Evolutionary conservation across 2,888 invertebrate genomes (phyloP).

Genomic region (Pogonocherus hispidulus): DNA sequence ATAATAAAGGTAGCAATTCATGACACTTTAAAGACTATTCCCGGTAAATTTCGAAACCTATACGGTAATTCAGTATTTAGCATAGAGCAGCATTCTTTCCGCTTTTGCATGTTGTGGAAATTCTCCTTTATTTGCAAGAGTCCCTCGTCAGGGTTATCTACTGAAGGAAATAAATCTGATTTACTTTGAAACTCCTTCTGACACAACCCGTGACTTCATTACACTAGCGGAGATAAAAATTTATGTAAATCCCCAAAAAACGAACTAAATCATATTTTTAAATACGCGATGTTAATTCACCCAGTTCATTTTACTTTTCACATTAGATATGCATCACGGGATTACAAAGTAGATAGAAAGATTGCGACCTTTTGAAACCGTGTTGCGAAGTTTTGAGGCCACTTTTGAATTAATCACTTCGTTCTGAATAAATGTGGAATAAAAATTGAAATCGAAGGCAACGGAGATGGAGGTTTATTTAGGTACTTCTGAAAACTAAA

Average conservation of each 20-base stretch:
- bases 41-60: too few relatives aligned
- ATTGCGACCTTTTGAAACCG: background rate
- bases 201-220: background rate
- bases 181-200: background rate
- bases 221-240: slow-evolving; percentile 2
- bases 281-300: slow-evolving; percentile 9
- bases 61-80: too few relatives aligned
- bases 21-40: too few relatives aligned
- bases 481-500: too few relatives aligned
- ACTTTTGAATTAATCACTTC: too few relatives aligned
- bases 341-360: background rate
- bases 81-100: too few relatives aligned
- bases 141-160: background rate
- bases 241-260: slow-evolving; percentile 15
- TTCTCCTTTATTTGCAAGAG: background rate
- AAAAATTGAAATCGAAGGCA: too few relatives aligned
- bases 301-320: background rate
- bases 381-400: too few relatives aligned
- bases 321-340: slow-evolving; percentile 5
- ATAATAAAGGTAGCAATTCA: too few relatives aligned
- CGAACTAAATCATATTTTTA: slow-evolving; percentile 6
- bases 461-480: too few relatives aligned
- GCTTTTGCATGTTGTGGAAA: background rate
- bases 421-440: too few relatives aligned
- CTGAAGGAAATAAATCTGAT: background rate